Conservation (phyloP, 1,140 invertebrate genomes). For the Agrypnia vestita region DNA sequence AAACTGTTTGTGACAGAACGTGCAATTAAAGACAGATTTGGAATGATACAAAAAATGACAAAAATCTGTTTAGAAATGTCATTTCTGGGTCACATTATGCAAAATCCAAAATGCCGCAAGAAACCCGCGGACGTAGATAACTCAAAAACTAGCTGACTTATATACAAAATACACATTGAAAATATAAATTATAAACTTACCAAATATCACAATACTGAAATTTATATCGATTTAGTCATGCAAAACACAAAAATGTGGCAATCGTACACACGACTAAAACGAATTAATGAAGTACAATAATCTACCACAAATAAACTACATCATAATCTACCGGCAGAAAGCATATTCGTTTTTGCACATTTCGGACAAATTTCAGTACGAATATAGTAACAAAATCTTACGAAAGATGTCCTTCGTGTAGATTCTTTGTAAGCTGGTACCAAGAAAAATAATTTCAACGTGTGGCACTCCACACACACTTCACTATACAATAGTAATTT, state of each 20-base stretch:
- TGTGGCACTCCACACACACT: no score
- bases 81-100: constrained; percentile 58
- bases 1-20: constrained; percentile 1
- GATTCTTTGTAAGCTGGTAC: no score
- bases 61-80: constrained; percentile 51
- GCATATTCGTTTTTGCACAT: constrained; percentile 41
- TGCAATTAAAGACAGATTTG: constrained; percentile 18
- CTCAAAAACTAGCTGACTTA: constrained; percentile 9
- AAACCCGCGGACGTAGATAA: constrained; percentile 34
- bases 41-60: constrained; percentile 14
- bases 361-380: constrained; percentile 25
- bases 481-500: no score
- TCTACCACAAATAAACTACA: constrained; percentile 43
- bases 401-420: constrained; percentile 16
- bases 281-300: constrained; percentile 61
- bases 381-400: constrained; percentile 14
- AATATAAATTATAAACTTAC: constrained; percentile 43
- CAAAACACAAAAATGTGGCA: constrained; percentile 72
- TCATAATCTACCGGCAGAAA: constrained; percentile 38
- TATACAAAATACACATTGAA: not conserved
- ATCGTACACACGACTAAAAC: constrained; percentile 68
- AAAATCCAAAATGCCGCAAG: constrained; percentile 55
- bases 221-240: constrained; percentile 71
- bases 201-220: constrained; percentile 54
- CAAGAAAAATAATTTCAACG: no score